These are phyloP conservation scores for Brachymystax lenok DNA, from an alignment of 2,797 vertebrate genomes.

Conservation along the genomic window DNA sequence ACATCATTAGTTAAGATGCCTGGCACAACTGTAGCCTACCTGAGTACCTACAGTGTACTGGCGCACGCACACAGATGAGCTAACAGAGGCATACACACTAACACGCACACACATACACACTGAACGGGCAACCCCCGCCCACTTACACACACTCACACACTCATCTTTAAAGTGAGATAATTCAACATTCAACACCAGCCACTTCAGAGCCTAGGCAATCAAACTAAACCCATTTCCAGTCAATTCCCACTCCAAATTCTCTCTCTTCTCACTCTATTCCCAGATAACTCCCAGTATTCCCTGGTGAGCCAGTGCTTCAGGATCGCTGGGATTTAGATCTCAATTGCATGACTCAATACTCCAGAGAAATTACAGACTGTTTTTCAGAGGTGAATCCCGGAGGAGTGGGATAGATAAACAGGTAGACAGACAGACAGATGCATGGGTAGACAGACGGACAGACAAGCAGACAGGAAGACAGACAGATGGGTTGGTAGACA, in stretches of 20 bases:
- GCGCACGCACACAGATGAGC: background rate
- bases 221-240: background rate
- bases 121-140: background rate
- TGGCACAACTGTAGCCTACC: background rate
- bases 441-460: conserved; percentile 26
- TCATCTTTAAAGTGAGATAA: background rate
- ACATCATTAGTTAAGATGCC: background rate
- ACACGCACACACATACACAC: background rate
- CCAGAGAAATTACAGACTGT: background rate
- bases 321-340: background rate
- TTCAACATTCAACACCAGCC: background rate
- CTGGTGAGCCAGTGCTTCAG: conserved; percentile 9
- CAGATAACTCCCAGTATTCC: background rate
- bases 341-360: background rate
- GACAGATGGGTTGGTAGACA: background rate
- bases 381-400: background rate
- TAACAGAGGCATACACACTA: background rate
- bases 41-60: background rate
- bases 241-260: background rate
- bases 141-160: conserved; percentile 2
- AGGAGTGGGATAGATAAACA: conserved; percentile 17
- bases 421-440: conserved; percentile 27
- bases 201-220: background rate
- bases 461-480: background rate
- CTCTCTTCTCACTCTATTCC: background rate